These are phyloP conservation scores for Meloidogyne chitwoodi DNA, from an alignment of 1,140 invertebrate species.

Conservation along the genomic window DNA sequence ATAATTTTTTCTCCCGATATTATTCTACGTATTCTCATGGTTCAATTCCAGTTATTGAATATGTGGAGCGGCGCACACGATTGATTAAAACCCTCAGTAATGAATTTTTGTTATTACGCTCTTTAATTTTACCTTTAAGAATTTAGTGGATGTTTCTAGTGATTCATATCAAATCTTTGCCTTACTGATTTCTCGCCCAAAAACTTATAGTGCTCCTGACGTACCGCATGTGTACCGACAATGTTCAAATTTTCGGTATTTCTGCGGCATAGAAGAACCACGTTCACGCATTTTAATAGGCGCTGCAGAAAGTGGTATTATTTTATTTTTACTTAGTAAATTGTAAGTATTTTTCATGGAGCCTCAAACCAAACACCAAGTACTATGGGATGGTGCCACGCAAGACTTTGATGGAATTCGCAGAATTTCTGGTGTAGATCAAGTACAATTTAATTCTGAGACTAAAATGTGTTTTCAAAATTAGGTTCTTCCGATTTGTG, in stretches of 20 bases:
- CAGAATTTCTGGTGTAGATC: conserved; percentile 20
- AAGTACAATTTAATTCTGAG: conserved; percentile 1
- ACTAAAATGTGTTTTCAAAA: conserved; percentile 11
- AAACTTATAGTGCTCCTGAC: conserved; percentile 43
- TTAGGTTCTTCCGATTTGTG: conserved; percentile 30
- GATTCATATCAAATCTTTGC: not conserved
- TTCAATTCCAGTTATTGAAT: not conserved
- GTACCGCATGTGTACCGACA: conserved; percentile 54
- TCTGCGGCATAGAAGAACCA: conserved; percentile 40
- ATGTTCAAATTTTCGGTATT: conserved; percentile 47
- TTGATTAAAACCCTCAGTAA: not conserved
- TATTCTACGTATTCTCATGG: not conserved
- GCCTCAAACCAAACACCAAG: conserved; percentile 32
- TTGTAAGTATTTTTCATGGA: conserved; percentile 40
- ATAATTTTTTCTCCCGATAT: not conserved
- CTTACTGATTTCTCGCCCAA: not conserved
- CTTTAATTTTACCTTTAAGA: not conserved
- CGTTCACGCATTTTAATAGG: conserved; percentile 38
- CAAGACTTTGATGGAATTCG: conserved; percentile 1
- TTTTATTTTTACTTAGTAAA: not conserved
- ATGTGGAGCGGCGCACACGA: not conserved
- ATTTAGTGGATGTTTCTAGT: not conserved
- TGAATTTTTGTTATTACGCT: not conserved
- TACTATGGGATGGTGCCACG: conserved; percentile 46
- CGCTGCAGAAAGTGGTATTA: not conserved